Evolutionary conservation across 2,113 vertebrate genomes (phyloP).

Genomic region (Nannospalax galili): DNA sequence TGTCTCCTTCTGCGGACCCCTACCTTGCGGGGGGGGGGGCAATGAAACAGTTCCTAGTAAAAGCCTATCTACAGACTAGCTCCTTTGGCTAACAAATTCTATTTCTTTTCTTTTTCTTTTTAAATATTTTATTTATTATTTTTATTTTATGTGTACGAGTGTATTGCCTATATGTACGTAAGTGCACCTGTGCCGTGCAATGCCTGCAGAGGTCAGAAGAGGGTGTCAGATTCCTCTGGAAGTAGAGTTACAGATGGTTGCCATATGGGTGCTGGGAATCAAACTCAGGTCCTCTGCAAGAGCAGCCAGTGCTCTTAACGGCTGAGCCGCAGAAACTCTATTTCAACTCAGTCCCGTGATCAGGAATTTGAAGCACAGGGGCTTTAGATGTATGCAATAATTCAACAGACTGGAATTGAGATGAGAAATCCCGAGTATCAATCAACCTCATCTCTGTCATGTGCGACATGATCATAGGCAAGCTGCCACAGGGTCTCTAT

Average conservation of each 20-base stretch:
- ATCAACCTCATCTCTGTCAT: not conserved
- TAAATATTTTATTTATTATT: too few relatives aligned
- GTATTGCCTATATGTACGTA: too few relatives aligned
- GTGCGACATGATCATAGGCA: not conserved
- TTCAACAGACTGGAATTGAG: not conserved
- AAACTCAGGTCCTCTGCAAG: too few relatives aligned
- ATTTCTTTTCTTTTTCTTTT: too few relatives aligned
- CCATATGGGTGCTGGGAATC: too few relatives aligned
- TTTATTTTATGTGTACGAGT: too few relatives aligned
- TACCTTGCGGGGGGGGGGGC: not conserved
- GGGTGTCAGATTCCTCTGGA: too few relatives aligned
- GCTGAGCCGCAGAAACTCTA: too few relatives aligned
- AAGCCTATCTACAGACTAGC: not conserved
- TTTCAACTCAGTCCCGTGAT: slow-evolving; percentile 41
- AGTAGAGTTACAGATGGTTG: too few relatives aligned
- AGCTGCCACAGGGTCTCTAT: not conserved
- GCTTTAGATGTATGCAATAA: not conserved
- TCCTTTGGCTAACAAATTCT: slow-evolving; percentile 40
- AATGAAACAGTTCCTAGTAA: not conserved
- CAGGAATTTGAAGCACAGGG: slow-evolving; percentile 5
- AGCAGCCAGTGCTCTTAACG: too few relatives aligned
- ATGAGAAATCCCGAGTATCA: not conserved
- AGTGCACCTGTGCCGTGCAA: too few relatives aligned
- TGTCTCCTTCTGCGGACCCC: not conserved
- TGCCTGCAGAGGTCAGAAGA: too few relatives aligned